Percentiles rank a stretch among this genome's conserved stretches.
Conservation (phyloP, 2,888 invertebrate genomes). For the Calameuta filiformis region DNA sequence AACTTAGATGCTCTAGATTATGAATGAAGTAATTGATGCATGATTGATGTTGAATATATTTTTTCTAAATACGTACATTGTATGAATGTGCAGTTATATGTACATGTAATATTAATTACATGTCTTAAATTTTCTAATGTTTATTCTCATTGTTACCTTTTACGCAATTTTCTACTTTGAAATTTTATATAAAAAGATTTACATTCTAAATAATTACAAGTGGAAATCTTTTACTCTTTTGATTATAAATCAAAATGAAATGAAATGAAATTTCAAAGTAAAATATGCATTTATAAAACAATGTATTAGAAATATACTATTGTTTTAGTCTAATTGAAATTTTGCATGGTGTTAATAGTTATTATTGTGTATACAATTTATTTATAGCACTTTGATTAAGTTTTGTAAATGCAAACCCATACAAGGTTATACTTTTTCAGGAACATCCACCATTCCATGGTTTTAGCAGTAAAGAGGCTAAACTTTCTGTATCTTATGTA, state of each 20-base stretch:
- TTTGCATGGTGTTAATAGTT: not conserved
- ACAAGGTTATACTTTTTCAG: constrained; percentile 38
- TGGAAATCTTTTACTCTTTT: not conserved
- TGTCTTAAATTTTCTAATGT: not conserved
- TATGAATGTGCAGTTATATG: not conserved
- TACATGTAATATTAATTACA: not conserved
- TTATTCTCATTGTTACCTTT: not conserved
- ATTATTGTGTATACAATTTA: not conserved
- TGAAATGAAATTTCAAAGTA: too few relatives aligned
- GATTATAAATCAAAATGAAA: too few relatives aligned
- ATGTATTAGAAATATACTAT: not conserved
- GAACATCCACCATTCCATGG: constrained; percentile 63
- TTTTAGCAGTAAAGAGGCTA: constrained; percentile 61
- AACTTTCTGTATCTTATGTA: constrained; percentile 53
- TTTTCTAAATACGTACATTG: not conserved
- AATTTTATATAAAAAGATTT: not conserved
- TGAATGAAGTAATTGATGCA: not conserved
- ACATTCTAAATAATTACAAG: not conserved
- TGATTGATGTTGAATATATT: not conserved
- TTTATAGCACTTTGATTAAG: not conserved
- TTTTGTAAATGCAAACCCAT: not conserved
- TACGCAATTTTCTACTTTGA: not conserved
- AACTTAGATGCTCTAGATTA: not conserved
- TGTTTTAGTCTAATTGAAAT: not conserved
- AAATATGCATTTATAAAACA: too few relatives aligned